A percentile compares a stretch with the other conserved stretches of the same genome.
phyloP scores from a whole-genome alignment of 2,113 vertebrate species.

The Thamnaconus septentrionalis region DNA sequence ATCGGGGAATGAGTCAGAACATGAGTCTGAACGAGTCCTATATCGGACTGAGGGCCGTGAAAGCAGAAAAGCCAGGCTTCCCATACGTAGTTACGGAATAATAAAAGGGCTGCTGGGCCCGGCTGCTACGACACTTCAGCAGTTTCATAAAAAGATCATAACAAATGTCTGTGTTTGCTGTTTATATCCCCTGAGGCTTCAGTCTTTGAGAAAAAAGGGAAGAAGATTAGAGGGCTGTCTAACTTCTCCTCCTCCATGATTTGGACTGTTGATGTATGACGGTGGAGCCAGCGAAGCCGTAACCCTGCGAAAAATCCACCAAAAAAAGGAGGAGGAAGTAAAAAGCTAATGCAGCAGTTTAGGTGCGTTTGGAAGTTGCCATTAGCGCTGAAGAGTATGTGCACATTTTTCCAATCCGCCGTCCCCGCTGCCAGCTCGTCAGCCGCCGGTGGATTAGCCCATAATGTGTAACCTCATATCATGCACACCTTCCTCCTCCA shows the following conservation, averaged over 20 bases:
- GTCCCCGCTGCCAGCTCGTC: slow-evolving; percentile 30
- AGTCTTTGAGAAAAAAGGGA: slow-evolving; percentile 29
- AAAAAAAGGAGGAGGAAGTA: slow-evolving; percentile 23
- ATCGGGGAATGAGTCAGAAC: slow-evolving; percentile 55
- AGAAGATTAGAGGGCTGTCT: slow-evolving; percentile 35
- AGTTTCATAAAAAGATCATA: slow-evolving; percentile 43
- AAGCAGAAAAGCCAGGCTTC: slow-evolving; percentile 39
- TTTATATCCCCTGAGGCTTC: slow-evolving; percentile 15
- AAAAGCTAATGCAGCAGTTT: slow-evolving; percentile 48
- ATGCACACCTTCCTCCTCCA: slow-evolving; percentile 36
- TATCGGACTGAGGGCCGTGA: slow-evolving; percentile 26
- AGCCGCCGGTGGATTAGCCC: slow-evolving; percentile 45
- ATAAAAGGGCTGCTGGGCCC: slow-evolving; percentile 32
- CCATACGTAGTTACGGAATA: slow-evolving; percentile 47
- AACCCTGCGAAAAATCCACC: slow-evolving; percentile 41
- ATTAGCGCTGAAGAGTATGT: slow-evolving; percentile 44
- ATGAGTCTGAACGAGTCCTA: slow-evolving; percentile 34
- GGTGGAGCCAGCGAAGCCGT: slow-evolving; percentile 27
- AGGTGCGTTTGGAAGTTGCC: slow-evolving; percentile 59
- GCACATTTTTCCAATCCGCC: slow-evolving; percentile 48
- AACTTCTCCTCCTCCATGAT: slow-evolving; percentile 39
- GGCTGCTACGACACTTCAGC: slow-evolving; percentile 28
- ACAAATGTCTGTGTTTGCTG: slow-evolving; percentile 3
- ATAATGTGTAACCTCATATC: slow-evolving; percentile 47
- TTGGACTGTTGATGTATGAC: slow-evolving; percentile 55